Base-by-base conservation (phyloP, 2,888 invertebrate genomes). In the Mellilla xanthometata region DNA sequence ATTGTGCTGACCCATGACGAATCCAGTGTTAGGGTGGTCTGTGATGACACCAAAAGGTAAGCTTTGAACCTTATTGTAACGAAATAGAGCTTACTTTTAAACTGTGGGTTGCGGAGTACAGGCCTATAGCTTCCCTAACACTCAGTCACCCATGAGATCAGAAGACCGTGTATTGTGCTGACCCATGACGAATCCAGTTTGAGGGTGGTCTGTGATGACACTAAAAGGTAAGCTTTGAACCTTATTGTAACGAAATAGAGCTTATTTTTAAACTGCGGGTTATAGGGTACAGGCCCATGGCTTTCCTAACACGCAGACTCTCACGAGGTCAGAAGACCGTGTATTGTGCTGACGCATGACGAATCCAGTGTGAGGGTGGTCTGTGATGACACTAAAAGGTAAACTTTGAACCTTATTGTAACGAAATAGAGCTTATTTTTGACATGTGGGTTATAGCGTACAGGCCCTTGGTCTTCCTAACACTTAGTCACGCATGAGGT, bases 401-500 rank as follows among this genome's bases (percentile, higher is more conserved):
- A 12, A 12, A 12, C 10, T 2, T 9, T 7, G n/a, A n/a, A n/a
- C n/a, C n/a, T n/a, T n/a, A n/a, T n/a, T n/a, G n/a, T n/a, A n/a
- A n/a, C n/a, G n/a, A n/a, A n/a, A n/a, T n/a, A n/a, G n/a, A n/a
- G n/a, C n/a, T n/a, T n/a, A n/a, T n/a, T n/a, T n/a, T n/a, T n/a
- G n/a, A n/a, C n/a, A n/a, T n/a, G n/a, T n/a, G n/a, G n/a, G n/a
- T n/a, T n/a, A n/a, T n/a, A n/a, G n/a, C n/a, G n/a, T n/a, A n/a
- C n/a, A n/a, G n/a, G n/a, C n/a, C n/a, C n/a, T n/a, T n/a, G n/a
- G n/a, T n/a, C n/a, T n/a, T n/a, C n/a, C n/a, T n/a, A n/a, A n/a
- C n/a, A n/a, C n/a, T n/a, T n/a, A n/a, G n/a, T n/a, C n/a, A 75
- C 75, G 0, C 76, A 71, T 47, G 77, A 83, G 8, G 34, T 70